Conservation (phyloP, 2,888 invertebrate species). For the Eilema depressum region DNA sequence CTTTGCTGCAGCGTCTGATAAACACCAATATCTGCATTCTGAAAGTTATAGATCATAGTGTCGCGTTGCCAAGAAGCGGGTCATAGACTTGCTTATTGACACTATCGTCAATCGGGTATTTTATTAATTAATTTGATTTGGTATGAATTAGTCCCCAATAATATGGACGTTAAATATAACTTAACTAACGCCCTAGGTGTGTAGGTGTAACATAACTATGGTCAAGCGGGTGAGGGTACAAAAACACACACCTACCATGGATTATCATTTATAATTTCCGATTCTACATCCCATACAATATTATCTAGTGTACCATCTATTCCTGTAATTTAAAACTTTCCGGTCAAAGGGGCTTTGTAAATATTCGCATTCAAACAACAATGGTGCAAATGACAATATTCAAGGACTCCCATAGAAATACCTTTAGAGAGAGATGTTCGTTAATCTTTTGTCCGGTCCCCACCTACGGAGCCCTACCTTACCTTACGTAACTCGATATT, state of each 20-base stretch:
- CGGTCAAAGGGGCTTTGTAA: slow-evolving; percentile 49
- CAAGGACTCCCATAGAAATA: slow-evolving; percentile 64
- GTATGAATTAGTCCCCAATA: neutral
- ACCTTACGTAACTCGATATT: slow-evolving; percentile 39
- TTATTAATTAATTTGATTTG: neutral
- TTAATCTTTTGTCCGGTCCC: slow-evolving; percentile 60
- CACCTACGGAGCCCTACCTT: slow-evolving; percentile 33
- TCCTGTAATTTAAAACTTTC: slow-evolving; percentile 47
- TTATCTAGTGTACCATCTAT: slow-evolving; percentile 24
- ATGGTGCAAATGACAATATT: slow-evolving; percentile 60
- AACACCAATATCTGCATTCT: neutral
- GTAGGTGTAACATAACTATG: neutral
- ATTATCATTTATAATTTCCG: neutral
- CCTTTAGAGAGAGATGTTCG: slow-evolving; percentile 56
- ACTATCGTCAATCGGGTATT: neutral
- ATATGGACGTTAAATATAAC: neutral
- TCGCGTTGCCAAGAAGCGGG: neutral
- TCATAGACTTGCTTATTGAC: too few species aligned
- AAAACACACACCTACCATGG: neutral
- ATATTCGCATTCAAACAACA: slow-evolving; percentile 53
- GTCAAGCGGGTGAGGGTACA: neutral
- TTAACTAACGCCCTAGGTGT: neutral
- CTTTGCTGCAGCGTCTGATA: neutral
- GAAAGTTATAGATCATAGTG: neutral
- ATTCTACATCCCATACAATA: neutral